Conservation (phyloP, 2,797 vertebrate species). For the Muscicapa striata region DNA sequence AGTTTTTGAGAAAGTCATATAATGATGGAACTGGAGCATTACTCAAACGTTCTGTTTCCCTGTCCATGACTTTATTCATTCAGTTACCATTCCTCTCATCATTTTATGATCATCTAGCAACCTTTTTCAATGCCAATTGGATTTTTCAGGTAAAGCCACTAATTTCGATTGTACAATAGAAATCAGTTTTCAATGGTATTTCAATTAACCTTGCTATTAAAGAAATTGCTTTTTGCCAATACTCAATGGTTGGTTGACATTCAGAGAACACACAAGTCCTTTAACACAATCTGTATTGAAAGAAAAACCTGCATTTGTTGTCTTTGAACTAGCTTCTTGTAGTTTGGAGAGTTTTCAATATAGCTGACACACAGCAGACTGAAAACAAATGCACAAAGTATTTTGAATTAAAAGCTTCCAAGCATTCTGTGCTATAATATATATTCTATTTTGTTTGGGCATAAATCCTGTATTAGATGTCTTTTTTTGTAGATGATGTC, state of each 20-base stretch:
- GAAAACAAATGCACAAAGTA: not conserved
- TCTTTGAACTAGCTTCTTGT: not conserved
- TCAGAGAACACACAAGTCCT: constrained; percentile 43
- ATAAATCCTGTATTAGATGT: not conserved
- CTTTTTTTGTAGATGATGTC: not conserved
- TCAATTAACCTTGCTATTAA: constrained; percentile 72
- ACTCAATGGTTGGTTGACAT: constrained; percentile 54
- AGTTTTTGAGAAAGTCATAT: not conserved
- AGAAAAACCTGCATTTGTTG: constrained; percentile 30
- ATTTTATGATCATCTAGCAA: constrained; percentile 43
- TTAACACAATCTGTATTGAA: constrained; percentile 65
- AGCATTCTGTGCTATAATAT: not conserved
- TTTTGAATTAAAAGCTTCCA: constrained; percentile 6
- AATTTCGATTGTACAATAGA: constrained; percentile 53
- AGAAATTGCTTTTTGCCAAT: constrained; percentile 69
- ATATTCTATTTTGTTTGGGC: not conserved
- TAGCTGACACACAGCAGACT: not conserved
- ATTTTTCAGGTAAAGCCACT: constrained; percentile 60
- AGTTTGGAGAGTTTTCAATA: not conserved
- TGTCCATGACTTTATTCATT: not conserved
- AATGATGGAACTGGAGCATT: not conserved
- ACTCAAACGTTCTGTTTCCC: not conserved
- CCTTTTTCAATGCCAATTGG: constrained; percentile 69
- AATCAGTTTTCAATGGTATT: constrained; percentile 69
- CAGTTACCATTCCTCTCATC: not conserved